These are phyloP conservation scores for Clarias fuscus DNA, from an alignment of 2,797 vertebrate species.

Conservation along the genomic window DNA sequence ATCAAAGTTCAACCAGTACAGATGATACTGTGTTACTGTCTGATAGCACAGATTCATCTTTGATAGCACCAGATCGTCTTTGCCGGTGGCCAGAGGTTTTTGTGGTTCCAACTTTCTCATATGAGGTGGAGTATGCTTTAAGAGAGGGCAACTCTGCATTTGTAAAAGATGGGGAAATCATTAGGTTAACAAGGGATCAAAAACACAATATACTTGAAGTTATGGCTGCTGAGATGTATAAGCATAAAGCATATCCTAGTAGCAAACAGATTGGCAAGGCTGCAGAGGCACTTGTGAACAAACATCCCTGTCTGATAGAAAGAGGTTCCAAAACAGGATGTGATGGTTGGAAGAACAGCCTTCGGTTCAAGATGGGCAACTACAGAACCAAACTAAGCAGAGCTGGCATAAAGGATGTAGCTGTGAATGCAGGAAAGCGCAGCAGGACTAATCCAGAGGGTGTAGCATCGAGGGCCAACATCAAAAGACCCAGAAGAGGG, in stretches of 20 bases:
- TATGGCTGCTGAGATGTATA: neutral
- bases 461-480: conserved; percentile 33
- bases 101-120: too few relatives aligned
- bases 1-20: too few relatives aligned
- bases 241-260: conserved; percentile 48
- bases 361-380: conserved; percentile 47
- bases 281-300: conserved; percentile 46
- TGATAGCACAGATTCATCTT: too few relatives aligned
- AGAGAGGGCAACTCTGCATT: too few relatives aligned
- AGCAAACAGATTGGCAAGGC: conserved; percentile 23
- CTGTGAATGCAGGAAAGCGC: conserved; percentile 43
- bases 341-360: conserved; percentile 50
- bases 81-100: too few relatives aligned
- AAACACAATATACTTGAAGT: too few relatives aligned
- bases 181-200: too few relatives aligned
- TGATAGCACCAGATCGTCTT: too few relatives aligned
- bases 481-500: conserved; percentile 45
- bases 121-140: too few relatives aligned
- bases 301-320: conserved; percentile 52
- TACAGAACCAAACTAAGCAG: conserved; percentile 44
- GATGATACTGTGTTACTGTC: too few relatives aligned
- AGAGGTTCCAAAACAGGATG: conserved; percentile 41
- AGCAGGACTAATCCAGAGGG: conserved; percentile 26
- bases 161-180: too few relatives aligned
- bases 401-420: conserved; percentile 47